Conservation (phyloP, 2,888 invertebrate species). For the Oxytorus armatus region DNA sequence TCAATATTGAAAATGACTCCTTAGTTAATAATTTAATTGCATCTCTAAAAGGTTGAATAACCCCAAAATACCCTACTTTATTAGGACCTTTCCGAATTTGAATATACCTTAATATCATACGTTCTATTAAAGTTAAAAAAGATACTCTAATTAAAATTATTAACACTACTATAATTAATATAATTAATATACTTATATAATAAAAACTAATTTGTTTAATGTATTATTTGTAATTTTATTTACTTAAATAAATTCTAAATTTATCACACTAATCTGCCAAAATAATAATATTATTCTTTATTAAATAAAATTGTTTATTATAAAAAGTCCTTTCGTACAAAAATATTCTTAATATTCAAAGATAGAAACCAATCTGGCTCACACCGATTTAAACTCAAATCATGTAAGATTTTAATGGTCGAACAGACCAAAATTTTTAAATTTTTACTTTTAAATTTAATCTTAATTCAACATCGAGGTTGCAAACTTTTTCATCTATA, state of each 20-base stretch:
- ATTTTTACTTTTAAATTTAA: conserved; percentile 88
- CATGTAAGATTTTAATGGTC: conserved; percentile 94
- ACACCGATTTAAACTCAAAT: conserved; percentile 95
- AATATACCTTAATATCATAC: too few relatives aligned
- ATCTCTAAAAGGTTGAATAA: too few relatives aligned
- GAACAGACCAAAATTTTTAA: conserved; percentile 91
- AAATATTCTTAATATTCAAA: conserved; percentile 86
- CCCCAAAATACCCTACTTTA: too few relatives aligned
- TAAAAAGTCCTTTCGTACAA: conserved; percentile 92
- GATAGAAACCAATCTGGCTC: conserved; percentile 95
- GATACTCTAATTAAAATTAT: too few relatives aligned
- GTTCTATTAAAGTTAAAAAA: too few relatives aligned
- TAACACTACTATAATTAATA: too few relatives aligned
- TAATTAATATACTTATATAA: too few relatives aligned
- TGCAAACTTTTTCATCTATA: conserved; percentile 91
- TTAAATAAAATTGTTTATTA: conserved; percentile 86
- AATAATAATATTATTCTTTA: conserved; percentile 84
- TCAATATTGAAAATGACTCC: too few relatives aligned
- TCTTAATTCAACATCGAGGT: conserved; percentile 96
- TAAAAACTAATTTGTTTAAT: too few relatives aligned
- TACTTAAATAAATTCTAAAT: conserved; percentile 89
- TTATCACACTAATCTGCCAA: conserved; percentile 90
- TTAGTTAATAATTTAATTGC: too few relatives aligned
- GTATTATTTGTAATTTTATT: conserved; percentile 85
- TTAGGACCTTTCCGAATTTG: too few relatives aligned